Conservation (phyloP, 2,797 vertebrate species). For the Bradypus variegatus region DNA sequence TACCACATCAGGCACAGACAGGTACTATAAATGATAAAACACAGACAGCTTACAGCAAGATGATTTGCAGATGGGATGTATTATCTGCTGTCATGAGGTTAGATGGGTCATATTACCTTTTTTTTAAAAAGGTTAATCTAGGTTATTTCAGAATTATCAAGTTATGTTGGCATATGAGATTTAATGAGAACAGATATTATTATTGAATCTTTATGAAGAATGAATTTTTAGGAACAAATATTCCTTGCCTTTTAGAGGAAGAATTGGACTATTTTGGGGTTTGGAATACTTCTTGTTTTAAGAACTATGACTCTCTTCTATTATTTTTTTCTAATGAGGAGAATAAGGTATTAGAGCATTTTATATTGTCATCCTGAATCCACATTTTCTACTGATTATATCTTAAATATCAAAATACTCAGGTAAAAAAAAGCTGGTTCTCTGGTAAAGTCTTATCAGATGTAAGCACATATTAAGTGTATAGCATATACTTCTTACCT, state of each 20-base stretch:
- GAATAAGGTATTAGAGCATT: slow-evolving; percentile 19
- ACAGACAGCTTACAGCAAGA: slow-evolving; percentile 73
- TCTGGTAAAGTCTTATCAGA: slow-evolving; percentile 32
- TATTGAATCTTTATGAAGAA: slow-evolving; percentile 51
- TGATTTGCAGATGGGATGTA: slow-evolving; percentile 73
- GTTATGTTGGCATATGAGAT: slow-evolving; percentile 45
- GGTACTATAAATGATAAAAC: slow-evolving; percentile 77
- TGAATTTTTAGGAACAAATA: slow-evolving; percentile 20
- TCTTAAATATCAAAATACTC: slow-evolving; percentile 30
- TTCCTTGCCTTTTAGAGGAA: slow-evolving; percentile 42
- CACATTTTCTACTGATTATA: slow-evolving; percentile 38
- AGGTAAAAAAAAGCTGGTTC: not conserved
- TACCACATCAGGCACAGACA: slow-evolving; percentile 76
- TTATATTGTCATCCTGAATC: slow-evolving; percentile 25
- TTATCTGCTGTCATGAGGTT: slow-evolving; percentile 66
- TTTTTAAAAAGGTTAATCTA: slow-evolving; percentile 61
- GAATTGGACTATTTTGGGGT: slow-evolving; percentile 28
- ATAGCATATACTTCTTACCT: slow-evolving; percentile 38
- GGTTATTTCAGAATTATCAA: slow-evolving; percentile 57
- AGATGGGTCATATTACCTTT: slow-evolving; percentile 61
- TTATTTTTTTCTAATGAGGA: slow-evolving; percentile 5
- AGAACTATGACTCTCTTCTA: not conserved
- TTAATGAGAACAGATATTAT: slow-evolving; percentile 54
- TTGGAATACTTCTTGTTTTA: slow-evolving; percentile 25
- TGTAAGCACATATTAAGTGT: slow-evolving; percentile 37